Conservation (phyloP, 2,888 invertebrate genomes). For the Drosophila longiperda region DNA sequence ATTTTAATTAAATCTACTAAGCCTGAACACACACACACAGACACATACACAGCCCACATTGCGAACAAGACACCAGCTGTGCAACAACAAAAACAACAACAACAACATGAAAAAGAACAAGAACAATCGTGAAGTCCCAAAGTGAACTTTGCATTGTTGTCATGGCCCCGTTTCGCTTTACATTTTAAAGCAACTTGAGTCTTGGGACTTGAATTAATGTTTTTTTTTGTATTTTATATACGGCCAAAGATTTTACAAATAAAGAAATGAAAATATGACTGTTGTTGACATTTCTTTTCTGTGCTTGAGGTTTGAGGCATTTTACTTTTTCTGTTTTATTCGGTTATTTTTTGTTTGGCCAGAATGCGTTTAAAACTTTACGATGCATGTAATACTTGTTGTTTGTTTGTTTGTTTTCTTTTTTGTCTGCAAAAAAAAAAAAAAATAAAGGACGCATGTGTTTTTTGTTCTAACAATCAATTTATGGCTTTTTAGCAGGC, state of each 20-base stretch:
- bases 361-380: constrained; percentile 30
- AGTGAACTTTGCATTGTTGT: constrained; percentile 56
- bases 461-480: constrained; percentile 38
- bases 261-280: constrained; percentile 57
- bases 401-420: constrained; percentile 24
- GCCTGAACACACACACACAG: constrained; percentile 43
- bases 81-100: constrained; percentile 34
- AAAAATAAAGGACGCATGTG: constrained; percentile 6
- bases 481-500: constrained; percentile 18
- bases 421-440: constrained; percentile 16
- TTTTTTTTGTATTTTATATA: constrained; percentile 33
- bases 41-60: constrained; percentile 3
- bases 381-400: constrained; percentile 42
- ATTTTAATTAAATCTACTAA: constrained; percentile 75
- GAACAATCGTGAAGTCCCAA: constrained; percentile 56
- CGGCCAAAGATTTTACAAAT: constrained; percentile 34
- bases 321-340: constrained; percentile 5
- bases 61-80: constrained; percentile 69
- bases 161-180: constrained; percentile 56
- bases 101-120: constrained; percentile 7
- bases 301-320: constrained; percentile 10
- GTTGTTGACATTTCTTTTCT: constrained; percentile 73
- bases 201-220: constrained; percentile 73
- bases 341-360: background rate
- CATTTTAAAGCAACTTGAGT: constrained; percentile 70